Evolutionary conservation across 2,888 invertebrate genomes (phyloP).

Genomic region (Sphaerophoria rueppellii): DNA sequence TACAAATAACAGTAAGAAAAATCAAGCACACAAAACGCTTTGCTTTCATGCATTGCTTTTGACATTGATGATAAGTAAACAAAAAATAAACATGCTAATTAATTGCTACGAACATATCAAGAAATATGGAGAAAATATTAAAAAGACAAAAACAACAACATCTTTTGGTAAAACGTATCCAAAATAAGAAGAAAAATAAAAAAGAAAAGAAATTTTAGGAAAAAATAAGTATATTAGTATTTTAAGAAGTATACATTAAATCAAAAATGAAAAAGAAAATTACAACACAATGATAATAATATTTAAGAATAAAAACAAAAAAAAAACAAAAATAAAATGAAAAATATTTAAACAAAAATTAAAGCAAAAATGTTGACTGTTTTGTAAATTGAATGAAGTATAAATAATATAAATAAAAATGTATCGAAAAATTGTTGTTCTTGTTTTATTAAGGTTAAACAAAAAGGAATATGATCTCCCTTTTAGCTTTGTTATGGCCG

Average conservation of each 20-base stretch:
- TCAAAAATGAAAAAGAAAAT: not conserved
- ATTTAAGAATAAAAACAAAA: constrained; percentile 48
- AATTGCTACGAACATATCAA: constrained; percentile 69
- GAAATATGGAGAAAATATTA: constrained; percentile 27
- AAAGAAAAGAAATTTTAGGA: constrained; percentile 28
- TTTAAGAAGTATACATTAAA: constrained; percentile 25
- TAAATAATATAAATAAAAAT: constrained; percentile 59
- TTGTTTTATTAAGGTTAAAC: not conserved
- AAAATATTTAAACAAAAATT: constrained; percentile 10
- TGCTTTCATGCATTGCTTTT: constrained; percentile 60
- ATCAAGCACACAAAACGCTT: constrained; percentile 48
- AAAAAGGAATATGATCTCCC: not conserved
- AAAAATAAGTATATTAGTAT: constrained; percentile 5
- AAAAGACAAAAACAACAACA: constrained; percentile 49
- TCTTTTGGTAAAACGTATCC: constrained; percentile 44
- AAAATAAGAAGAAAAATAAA: constrained; percentile 17
- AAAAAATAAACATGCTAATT: constrained; percentile 3
- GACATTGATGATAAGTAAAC: constrained; percentile 21
- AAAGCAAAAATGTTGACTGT: constrained; percentile 68
- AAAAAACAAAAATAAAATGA: constrained; percentile 33
- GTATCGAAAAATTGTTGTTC: constrained; percentile 9
- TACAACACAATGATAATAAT: constrained; percentile 27
- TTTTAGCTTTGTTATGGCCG: too few species aligned
- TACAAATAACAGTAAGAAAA: constrained; percentile 23
- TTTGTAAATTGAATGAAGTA: constrained; percentile 72